phyloP scores from a whole-genome alignment of 2,797 vertebrate species.

The Falco biarmicus region DNA sequence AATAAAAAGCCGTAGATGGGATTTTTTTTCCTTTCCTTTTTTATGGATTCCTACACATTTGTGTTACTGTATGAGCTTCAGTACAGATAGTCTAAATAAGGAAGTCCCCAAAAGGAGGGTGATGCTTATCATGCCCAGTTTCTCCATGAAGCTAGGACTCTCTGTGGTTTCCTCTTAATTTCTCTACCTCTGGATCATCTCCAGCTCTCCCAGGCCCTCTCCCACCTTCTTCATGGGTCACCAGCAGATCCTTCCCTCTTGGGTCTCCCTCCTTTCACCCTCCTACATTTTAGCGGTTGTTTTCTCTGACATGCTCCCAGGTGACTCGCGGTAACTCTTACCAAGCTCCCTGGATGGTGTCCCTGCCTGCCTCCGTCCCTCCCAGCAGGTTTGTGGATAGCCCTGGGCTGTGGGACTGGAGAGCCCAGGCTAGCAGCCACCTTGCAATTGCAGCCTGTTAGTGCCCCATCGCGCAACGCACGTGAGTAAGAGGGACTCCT shows the following conservation, averaged over 20 bases:
- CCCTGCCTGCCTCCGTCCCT: background rate
- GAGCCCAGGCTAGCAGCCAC: accelerated
- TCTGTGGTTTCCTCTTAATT: background rate
- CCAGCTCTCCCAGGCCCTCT: background rate
- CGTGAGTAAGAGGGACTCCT: background rate
- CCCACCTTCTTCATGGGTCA: background rate
- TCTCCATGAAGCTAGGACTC: background rate
- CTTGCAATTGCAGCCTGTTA: background rate
- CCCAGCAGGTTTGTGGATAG: background rate
- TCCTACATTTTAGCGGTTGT: background rate
- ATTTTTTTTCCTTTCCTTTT: background rate
- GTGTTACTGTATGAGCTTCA: background rate
- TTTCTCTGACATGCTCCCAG: background rate
- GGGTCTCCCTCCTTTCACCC: background rate
- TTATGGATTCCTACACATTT: background rate
- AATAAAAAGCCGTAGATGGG: background rate
- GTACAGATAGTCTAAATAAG: background rate
- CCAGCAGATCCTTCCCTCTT: background rate
- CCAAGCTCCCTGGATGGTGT: background rate
- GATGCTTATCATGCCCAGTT: background rate
- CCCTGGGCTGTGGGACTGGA: background rate
- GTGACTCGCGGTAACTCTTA: background rate
- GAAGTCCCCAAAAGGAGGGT: background rate
- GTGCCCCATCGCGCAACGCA: accelerated
- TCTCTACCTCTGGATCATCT: background rate